Conservation (phyloP, 2,797 vertebrate genomes). For the Falco berigora region DNA sequence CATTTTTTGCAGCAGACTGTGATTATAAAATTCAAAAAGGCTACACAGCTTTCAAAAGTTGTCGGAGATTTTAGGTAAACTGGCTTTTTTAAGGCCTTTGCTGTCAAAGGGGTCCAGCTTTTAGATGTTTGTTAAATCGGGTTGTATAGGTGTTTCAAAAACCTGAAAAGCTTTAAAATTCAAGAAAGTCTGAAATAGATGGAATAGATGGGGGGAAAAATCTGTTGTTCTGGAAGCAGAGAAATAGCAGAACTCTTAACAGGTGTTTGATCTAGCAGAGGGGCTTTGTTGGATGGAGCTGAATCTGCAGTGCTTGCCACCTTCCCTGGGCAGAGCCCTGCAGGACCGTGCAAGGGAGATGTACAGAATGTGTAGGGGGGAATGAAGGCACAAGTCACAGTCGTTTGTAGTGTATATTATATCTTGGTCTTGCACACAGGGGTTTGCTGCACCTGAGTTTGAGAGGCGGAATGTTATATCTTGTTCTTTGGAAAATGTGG, state of each 20-base stretch:
- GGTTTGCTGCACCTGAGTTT: neutral
- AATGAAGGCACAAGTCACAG: fast-evolving
- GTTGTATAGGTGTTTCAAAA: neutral
- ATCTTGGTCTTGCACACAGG: neutral
- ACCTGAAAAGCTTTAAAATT: neutral
- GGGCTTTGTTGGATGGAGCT: neutral
- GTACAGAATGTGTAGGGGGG: neutral
- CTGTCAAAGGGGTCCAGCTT: neutral
- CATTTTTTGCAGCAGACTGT: neutral
- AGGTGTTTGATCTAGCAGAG: neutral
- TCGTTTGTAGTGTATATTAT: fast-evolving
- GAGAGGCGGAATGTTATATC: neutral
- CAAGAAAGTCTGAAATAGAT: neutral
- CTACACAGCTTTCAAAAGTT: neutral
- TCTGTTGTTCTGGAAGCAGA: neutral
- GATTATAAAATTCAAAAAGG: neutral
- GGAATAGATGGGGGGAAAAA: neutral
- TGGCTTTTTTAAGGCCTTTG: neutral
- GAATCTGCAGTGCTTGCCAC: neutral
- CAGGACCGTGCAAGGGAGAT: neutral
- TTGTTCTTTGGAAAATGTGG: neutral
- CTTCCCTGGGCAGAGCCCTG: neutral
- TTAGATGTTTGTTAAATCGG: neutral
- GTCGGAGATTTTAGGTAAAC: neutral
- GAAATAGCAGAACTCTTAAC: neutral